Percentiles rank a stretch among this genome's conserved stretches.
phyloP scores from a whole-genome alignment of 1,140 invertebrate species.

The Wasmannia auropunctata region DNA sequence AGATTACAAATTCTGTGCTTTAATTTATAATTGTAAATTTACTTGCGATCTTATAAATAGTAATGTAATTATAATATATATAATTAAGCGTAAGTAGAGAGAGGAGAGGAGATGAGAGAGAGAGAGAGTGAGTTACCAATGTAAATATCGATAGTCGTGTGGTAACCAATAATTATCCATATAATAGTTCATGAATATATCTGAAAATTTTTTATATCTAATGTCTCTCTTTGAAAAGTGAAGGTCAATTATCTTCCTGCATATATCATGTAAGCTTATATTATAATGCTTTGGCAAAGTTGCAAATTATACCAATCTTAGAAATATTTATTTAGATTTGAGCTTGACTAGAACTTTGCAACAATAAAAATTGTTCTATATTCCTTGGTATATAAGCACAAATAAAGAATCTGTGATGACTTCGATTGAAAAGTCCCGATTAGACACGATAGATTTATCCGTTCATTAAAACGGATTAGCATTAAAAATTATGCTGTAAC shows the following conservation, averaged over 20 bases:
- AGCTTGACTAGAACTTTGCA: not conserved
- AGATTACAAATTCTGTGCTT: conserved; percentile 9
- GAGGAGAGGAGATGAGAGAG: too few species aligned
- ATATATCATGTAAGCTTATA: not conserved
- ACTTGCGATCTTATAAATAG: not conserved
- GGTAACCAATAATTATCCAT: conserved; percentile 1
- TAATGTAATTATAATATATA: conserved; percentile 10
- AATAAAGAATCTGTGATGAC: conserved; percentile 36
- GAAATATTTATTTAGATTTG: not conserved
- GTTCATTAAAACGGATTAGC: not conserved
- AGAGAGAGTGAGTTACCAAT: too few species aligned
- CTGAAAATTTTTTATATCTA: conserved; percentile 20
- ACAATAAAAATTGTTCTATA: not conserved
- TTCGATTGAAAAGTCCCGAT: not conserved
- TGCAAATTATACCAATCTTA: not conserved
- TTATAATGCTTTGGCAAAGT: not conserved
- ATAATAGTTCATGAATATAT: not conserved
- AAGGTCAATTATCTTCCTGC: conserved; percentile 30
- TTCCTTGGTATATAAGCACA: not conserved
- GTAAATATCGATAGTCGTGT: conserved; percentile 27
- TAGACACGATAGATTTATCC: not conserved
- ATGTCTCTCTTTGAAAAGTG: not conserved
- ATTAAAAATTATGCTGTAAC: not conserved
- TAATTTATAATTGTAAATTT: conserved; percentile 41
- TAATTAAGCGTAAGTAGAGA: conserved; percentile 18